A percentile compares a stretch with the other conserved stretches of the same genome.
These are phyloP conservation scores for Engraulis encrasicolus DNA, from an alignment of 2,113 vertebrate species.

Conservation along the genomic window DNA sequence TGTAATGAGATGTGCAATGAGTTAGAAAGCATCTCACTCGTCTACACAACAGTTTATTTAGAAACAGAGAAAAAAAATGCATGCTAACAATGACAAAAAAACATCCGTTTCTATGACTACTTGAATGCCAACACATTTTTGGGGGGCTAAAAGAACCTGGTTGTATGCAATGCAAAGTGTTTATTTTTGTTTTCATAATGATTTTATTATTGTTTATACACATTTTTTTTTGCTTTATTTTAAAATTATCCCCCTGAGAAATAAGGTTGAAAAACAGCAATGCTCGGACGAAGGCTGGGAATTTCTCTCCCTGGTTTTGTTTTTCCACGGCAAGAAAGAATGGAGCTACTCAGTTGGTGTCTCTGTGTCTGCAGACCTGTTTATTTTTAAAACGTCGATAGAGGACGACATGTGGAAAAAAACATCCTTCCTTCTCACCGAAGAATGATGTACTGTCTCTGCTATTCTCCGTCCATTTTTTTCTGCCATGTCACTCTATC, in stretches of 20 bases:
- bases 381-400: conserved; percentile 17
- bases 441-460: background rate
- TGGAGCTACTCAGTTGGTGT: background rate
- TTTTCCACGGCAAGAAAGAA: background rate
- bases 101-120: too few relatives aligned
- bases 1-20: too few relatives aligned
- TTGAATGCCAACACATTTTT: background rate
- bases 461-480: background rate
- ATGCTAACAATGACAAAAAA: too few relatives aligned
- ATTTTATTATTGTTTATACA: conserved; percentile 16
- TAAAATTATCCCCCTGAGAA: background rate
- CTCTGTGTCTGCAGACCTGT: background rate
- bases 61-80: too few relatives aligned
- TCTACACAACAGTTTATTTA: too few relatives aligned
- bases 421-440: background rate
- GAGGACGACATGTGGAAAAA: background rate
- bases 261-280: background rate
- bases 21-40: too few relatives aligned
- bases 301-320: background rate
- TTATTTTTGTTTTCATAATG: background rate
- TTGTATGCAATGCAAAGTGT: background rate
- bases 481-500: background rate
- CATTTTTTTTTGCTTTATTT: background rate
- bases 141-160: background rate
- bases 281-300: background rate